Conservation (phyloP, 2,113 vertebrate genomes). For the Phyllostomus discolor region DNA sequence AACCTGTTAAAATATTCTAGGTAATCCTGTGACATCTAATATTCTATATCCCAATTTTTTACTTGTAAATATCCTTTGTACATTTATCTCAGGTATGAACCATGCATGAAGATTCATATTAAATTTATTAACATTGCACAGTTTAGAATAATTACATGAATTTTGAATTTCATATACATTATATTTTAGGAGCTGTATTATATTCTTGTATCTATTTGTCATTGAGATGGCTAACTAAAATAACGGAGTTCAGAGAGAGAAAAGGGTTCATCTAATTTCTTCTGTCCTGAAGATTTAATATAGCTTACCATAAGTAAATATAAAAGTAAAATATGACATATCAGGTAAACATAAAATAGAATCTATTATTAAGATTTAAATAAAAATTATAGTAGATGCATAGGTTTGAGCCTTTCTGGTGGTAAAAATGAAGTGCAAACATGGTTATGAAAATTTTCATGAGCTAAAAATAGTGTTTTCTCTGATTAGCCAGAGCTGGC, state of each 20-base stretch:
- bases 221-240: background rate
- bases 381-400: background rate
- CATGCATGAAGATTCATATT: background rate
- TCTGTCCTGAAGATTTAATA: background rate
- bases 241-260: background rate
- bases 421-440: background rate
- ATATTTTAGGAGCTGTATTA: background rate
- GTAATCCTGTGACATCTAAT: conserved; percentile 38
- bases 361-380: background rate
- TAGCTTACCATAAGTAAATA: background rate
- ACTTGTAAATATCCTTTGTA: conserved; percentile 43
- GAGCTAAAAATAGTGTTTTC: background rate
- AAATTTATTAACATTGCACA: background rate
- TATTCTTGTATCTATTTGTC: background rate
- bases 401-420: background rate
- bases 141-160: background rate
- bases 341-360: background rate
- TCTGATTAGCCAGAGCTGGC: background rate
- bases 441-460: background rate
- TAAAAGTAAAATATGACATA: background rate
- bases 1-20: conserved; percentile 46
- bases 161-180: background rate
- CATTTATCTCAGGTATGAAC: background rate
- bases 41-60: conserved; percentile 29
- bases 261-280: background rate